These are phyloP conservation scores for Sitodiplosis mosellana DNA, from an alignment of 1,140 invertebrate genomes.

Conservation along the genomic window DNA sequence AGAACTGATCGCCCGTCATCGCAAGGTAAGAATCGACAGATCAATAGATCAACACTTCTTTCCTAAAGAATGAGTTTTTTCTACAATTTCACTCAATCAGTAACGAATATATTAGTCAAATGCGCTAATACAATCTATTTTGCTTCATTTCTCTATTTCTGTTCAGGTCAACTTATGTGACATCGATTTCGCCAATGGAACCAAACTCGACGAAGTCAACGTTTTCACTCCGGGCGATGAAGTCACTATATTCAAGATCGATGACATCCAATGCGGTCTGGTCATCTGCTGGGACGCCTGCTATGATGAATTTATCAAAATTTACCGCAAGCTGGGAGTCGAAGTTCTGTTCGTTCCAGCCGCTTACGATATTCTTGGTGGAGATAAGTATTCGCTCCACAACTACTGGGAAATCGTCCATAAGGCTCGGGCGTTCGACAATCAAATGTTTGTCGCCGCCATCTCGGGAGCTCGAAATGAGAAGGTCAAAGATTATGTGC, in stretches of 20 bases:
- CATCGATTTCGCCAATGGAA: background rate
- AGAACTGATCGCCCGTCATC: background rate
- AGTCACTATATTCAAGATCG: background rate
- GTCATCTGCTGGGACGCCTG: background rate
- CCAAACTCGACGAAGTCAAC: background rate
- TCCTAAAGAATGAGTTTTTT: too few relatives aligned
- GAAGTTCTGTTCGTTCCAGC: background rate
- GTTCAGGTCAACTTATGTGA: background rate
- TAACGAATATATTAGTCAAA: too few relatives aligned
- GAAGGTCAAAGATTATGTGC: background rate
- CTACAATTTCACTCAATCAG: too few relatives aligned
- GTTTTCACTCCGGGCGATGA: background rate
- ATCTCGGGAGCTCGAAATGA: constrained; percentile 1
- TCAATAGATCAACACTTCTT: too few relatives aligned
- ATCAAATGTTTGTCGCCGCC: background rate
- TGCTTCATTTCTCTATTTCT: too few relatives aligned
- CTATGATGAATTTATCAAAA: background rate
- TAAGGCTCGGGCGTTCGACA: background rate
- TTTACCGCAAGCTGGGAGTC: background rate
- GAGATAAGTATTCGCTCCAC: background rate
- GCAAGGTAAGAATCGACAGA: background rate
- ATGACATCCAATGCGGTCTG: background rate
- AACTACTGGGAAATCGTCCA: background rate
- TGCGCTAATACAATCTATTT: too few relatives aligned
- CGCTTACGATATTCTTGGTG: background rate